Percentiles rank a stretch among this genome's conserved stretches.
phyloP scores from a whole-genome alignment of 2,113 vertebrate species.

The Xiphias gladius region DNA sequence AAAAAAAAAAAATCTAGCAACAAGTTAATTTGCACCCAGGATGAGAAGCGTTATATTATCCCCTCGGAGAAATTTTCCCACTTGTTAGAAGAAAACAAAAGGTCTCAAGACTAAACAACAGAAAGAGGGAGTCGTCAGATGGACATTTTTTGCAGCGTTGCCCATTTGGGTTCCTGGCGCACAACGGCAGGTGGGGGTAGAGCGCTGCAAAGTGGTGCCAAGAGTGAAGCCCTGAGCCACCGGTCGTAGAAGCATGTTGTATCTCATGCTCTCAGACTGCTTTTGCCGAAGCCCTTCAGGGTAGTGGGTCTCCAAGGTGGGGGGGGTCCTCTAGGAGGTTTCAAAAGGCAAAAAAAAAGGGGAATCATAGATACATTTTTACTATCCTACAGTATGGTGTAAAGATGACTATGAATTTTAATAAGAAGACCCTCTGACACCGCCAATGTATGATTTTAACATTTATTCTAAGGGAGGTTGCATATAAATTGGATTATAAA shows the following conservation, averaged over 20 bases:
- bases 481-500: neutral
- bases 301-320: neutral
- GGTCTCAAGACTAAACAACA: neutral
- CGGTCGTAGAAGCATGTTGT: conserved; percentile 40
- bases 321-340: neutral
- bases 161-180: conserved; percentile 56
- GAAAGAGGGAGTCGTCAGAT: conserved; percentile 4
- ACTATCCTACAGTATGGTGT: neutral
- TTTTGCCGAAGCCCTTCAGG: neutral
- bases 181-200: conserved; percentile 87
- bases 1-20: neutral
- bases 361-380: neutral
- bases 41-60: neutral
- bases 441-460: conserved; percentile 9
- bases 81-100: conserved; percentile 3
- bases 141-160: conserved; percentile 35
- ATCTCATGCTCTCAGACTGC: conserved; percentile 4
- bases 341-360: neutral
- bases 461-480: neutral
- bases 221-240: conserved; percentile 39
- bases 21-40: conserved; percentile 17
- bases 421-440: neutral
- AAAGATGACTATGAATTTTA: conserved; percentile 38
- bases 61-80: neutral
- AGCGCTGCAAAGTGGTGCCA: conserved; percentile 77